Evolutionary conservation across 2,797 vertebrate genomes (phyloP).

Genomic region (Tangara arthus): DNA sequence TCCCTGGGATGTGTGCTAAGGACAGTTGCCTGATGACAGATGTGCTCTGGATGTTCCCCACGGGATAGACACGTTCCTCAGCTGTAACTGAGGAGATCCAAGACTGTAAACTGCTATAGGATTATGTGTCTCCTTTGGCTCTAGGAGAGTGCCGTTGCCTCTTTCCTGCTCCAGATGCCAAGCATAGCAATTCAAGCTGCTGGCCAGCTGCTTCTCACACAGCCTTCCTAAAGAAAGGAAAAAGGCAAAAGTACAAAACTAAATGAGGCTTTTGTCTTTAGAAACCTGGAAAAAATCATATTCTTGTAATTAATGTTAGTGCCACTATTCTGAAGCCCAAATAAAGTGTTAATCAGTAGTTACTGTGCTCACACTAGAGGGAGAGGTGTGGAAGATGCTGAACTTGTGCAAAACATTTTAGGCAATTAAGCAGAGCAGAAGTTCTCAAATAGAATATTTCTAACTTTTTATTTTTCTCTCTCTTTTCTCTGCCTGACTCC

Average conservation of each 20-base stretch:
- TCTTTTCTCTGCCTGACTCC: background rate
- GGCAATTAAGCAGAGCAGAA: background rate
- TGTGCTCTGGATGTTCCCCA: background rate
- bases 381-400: background rate
- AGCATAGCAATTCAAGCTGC: background rate
- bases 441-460: background rate
- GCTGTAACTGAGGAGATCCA: background rate
- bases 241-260: background rate
- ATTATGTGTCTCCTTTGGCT: background rate
- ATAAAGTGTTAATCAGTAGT: background rate
- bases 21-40: background rate
- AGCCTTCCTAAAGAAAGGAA: background rate
- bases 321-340: background rate
- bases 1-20: background rate
- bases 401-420: background rate
- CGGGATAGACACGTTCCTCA: background rate
- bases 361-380: background rate
- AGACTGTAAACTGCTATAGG: background rate
- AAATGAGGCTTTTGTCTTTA: background rate
- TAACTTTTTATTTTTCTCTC: constrained; percentile 7
- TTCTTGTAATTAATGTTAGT: accelerated
- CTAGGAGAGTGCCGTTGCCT: background rate
- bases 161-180: background rate
- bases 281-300: background rate
- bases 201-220: background rate